Percentiles rank a stretch among this genome's conserved stretches.
These are phyloP conservation scores for Potamarius usumacintae DNA, from an alignment of 2,113 vertebrate genomes.

Conservation along the genomic window DNA sequence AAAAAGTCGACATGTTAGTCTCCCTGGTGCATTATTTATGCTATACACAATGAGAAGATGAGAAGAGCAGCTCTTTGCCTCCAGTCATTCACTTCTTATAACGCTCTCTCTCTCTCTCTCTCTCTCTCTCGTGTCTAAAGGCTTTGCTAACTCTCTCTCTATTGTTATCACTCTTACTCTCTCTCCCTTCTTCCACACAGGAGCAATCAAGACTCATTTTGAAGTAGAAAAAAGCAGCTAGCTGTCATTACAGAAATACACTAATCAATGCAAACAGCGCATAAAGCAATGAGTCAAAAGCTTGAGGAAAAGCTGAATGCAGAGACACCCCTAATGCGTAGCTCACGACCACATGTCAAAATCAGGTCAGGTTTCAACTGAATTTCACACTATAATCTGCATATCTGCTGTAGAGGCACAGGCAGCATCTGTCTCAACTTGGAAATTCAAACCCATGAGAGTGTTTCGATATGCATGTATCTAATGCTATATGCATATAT, in stretches of 20 bases:
- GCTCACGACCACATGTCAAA: conserved; percentile 22
- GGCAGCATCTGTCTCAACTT: conserved; percentile 9
- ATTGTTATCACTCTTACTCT: conserved; percentile 9
- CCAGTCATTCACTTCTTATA: conserved; percentile 33
- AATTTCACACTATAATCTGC: conserved; percentile 10
- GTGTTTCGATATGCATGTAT: not conserved
- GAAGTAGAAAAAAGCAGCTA: not conserved
- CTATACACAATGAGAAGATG: conserved; percentile 46
- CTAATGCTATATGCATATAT: not conserved
- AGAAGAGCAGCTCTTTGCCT: conserved; percentile 38
- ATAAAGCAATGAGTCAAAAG: conserved; percentile 18
- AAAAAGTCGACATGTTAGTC: conserved; percentile 39
- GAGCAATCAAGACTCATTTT: conserved; percentile 31
- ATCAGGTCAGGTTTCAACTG: not conserved
- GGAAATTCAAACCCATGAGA: not conserved
- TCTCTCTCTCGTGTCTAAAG: conserved; percentile 17
- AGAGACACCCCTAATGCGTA: conserved; percentile 18
- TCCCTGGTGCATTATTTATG: conserved; percentile 56
- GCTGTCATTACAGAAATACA: conserved; percentile 29
- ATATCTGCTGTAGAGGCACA: not conserved
- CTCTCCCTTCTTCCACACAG: not conserved
- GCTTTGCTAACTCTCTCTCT: conserved; percentile 24
- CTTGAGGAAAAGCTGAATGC: not conserved
- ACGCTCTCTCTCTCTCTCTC: not conserved
- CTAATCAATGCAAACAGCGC: conserved; percentile 42